Conservation (phyloP, 2,888 invertebrate species). For the Dolomedes plantarius region DNA sequence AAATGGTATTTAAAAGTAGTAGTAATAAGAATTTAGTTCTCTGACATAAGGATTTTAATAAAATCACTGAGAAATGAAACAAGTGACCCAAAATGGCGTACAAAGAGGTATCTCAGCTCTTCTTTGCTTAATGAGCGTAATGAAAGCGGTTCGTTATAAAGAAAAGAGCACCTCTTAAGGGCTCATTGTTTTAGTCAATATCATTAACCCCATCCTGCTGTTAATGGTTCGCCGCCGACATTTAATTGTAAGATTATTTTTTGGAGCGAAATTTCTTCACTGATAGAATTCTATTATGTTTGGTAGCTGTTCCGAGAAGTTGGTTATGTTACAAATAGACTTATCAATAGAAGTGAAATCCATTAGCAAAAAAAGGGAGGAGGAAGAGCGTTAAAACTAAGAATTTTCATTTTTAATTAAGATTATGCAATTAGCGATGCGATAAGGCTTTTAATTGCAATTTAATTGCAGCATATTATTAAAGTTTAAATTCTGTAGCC, state of each 20-base stretch:
- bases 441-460: neutral
- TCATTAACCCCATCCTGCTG: constrained; percentile 61
- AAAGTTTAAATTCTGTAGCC: neutral
- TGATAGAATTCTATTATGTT: constrained; percentile 18
- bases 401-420: constrained; percentile 4
- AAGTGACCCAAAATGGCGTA: constrained; percentile 2
- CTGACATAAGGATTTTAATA: too few species aligned
- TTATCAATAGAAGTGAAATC: neutral
- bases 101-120: neutral
- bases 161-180: constrained; percentile 60
- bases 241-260: constrained; percentile 57
- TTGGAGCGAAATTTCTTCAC: constrained; percentile 20
- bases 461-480: neutral
- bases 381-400: neutral
- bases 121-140: constrained; percentile 22
- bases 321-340: constrained; percentile 6
- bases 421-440: neutral
- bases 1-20: too few species aligned
- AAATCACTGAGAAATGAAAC: too few species aligned
- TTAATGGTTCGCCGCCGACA: constrained; percentile 57
- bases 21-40: too few species aligned
- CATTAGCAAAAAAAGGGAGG: neutral
- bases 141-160: constrained; percentile 55
- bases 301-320: constrained; percentile 6
- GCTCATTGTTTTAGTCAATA: constrained; percentile 68